Percentiles rank a stretch among this genome's conserved stretches.
These are phyloP conservation scores for Holacanthus passer DNA, from an alignment of 2,113 vertebrate genomes.

Conservation along the genomic window DNA sequence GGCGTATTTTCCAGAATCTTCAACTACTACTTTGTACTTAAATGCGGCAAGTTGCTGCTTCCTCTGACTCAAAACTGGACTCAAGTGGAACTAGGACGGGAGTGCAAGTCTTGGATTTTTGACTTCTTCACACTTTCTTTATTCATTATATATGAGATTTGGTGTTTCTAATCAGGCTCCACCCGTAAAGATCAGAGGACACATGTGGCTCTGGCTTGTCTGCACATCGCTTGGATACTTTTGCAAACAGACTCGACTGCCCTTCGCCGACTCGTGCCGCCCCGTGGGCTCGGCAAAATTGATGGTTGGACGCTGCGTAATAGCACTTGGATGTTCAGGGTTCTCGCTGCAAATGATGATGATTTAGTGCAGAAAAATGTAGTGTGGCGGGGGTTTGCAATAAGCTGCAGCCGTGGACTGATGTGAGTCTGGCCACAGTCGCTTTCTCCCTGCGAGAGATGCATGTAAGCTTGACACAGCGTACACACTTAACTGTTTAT, in stretches of 20 bases:
- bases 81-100: slow-evolving; percentile 28
- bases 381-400: slow-evolving; percentile 20
- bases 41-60: slow-evolving; percentile 35
- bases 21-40: slow-evolving; percentile 10
- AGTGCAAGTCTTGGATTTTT: slow-evolving; percentile 49
- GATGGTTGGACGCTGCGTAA: slow-evolving; percentile 45
- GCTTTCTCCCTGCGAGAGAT: slow-evolving; percentile 51
- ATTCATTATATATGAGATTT: slow-evolving; percentile 14
- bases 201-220: slow-evolving; percentile 44
- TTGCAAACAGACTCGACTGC: slow-evolving; percentile 26
- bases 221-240: slow-evolving; percentile 50
- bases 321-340: slow-evolving; percentile 44
- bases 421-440: slow-evolving; percentile 29
- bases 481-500: slow-evolving; percentile 29
- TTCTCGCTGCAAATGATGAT: slow-evolving; percentile 39
- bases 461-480: slow-evolving; percentile 68
- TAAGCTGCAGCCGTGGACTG: slow-evolving; percentile 37
- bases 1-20: background rate
- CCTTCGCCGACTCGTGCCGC: slow-evolving; percentile 28
- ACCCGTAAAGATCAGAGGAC: slow-evolving; percentile 34
- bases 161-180: slow-evolving; percentile 15
- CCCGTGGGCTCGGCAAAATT: slow-evolving; percentile 25
- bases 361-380: slow-evolving; percentile 47
- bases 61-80: slow-evolving; percentile 25
- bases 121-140: slow-evolving; percentile 44